Percentiles rank a stretch among this genome's conserved stretches.
These are phyloP conservation scores for Monoplex corrugatus DNA, from an alignment of 2,888 invertebrate genomes.

Conservation along the genomic window DNA sequence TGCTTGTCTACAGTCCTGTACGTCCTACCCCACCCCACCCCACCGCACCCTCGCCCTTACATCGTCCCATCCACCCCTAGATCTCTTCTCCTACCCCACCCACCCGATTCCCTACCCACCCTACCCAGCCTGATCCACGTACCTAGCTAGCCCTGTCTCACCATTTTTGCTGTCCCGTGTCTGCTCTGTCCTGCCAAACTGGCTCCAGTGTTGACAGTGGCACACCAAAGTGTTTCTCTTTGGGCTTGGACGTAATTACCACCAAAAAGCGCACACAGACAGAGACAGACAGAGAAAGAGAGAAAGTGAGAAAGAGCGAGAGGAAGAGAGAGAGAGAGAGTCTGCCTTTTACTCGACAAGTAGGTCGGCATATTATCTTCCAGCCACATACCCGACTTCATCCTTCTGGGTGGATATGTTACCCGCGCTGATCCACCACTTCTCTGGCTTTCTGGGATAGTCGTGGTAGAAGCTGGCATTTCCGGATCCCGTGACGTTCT, in stretches of 20 bases:
- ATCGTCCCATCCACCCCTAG: too few relatives aligned
- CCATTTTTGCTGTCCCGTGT: not conserved
- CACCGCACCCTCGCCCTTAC: not conserved
- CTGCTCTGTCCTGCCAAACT: slow-evolving; percentile 30
- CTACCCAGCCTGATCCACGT: not conserved
- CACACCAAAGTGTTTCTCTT: slow-evolving; percentile 36
- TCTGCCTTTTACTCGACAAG: not conserved
- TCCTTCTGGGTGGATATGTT: not conserved
- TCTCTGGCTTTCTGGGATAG: not conserved
- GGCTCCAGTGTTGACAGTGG: slow-evolving; percentile 24
- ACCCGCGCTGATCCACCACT: not conserved
- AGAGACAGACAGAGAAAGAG: not conserved
- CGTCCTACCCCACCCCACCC: not conserved
- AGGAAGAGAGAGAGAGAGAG: not conserved
- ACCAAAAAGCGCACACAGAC: not conserved
- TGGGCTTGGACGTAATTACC: slow-evolving; percentile 41
- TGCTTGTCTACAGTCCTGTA: not conserved
- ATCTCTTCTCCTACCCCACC: not conserved
- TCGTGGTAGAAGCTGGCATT: not conserved
- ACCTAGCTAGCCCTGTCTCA: not conserved
- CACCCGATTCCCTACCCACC: not conserved
- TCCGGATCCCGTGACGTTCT: not conserved
- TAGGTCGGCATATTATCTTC: not conserved
- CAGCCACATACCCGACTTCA: not conserved
- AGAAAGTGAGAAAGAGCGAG: not conserved